A percentile compares a stretch with the other conserved stretches of the same genome.
These are phyloP conservation scores for Cygnus buccinator DNA, from an alignment of 2,113 vertebrate species.

Conservation along the genomic window DNA sequence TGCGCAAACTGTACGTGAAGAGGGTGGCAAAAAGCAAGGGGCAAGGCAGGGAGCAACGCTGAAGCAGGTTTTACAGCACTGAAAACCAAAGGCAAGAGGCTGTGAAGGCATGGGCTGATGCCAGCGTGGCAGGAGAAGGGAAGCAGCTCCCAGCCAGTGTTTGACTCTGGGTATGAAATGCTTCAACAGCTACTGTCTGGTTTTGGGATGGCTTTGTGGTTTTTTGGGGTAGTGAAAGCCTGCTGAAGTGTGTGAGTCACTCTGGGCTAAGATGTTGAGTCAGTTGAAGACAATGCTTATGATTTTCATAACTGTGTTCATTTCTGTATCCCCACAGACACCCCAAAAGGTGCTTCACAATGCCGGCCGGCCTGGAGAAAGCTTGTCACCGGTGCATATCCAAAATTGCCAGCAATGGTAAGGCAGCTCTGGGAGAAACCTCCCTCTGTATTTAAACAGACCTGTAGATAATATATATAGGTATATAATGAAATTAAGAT, in stretches of 20 bases:
- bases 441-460: not conserved
- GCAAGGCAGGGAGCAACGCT: not conserved
- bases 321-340: slow-evolving; percentile 30
- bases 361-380: slow-evolving; percentile 75
- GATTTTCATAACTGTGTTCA: not conserved
- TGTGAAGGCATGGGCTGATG: not conserved
- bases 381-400: slow-evolving; percentile 74
- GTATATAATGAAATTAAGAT: not conserved
- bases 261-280: not conserved
- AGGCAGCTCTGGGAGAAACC: not conserved
- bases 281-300: not conserved
- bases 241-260: not conserved
- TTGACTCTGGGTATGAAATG: not conserved
- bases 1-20: too few relatives aligned
- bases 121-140: not conserved
- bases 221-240: not conserved
- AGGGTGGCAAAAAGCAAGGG: not conserved
- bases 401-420: slow-evolving; percentile 77
- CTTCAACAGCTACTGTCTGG: not conserved
- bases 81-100: not conserved
- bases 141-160: too few relatives aligned
- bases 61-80: not conserved
- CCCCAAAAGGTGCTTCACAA: not conserved
- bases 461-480: not conserved
- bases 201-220: not conserved